Evolutionary conservation across 2,888 invertebrate genomes (phyloP).

Genomic region (Zelleria hepariella): DNA sequence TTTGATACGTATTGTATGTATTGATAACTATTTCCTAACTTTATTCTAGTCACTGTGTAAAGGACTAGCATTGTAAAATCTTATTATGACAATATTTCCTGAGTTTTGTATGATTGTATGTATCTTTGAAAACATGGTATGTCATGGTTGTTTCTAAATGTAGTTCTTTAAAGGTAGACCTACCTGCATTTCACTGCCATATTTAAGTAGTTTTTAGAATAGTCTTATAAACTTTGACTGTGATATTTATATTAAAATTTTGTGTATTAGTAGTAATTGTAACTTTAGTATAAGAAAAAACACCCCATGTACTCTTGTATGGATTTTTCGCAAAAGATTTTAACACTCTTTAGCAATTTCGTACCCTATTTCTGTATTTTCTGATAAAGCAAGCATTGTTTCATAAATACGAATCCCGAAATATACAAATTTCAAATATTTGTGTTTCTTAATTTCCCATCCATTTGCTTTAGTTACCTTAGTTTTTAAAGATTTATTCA

Average conservation of each 20-base stretch:
- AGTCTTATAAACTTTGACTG: conserved; percentile 69
- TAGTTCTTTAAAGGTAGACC: conserved; percentile 12
- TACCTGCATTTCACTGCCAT: conserved; percentile 63
- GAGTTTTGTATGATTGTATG: conserved; percentile 7
- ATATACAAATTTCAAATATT: conserved; percentile 45
- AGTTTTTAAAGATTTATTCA: too few relatives aligned
- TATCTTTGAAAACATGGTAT: conserved; percentile 3
- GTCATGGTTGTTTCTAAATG: conserved; percentile 1
- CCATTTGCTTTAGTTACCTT: neutral
- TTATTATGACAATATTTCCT: conserved; percentile 13
- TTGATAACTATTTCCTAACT: conserved; percentile 45
- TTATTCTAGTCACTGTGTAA: conserved; percentile 65
- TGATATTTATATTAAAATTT: conserved; percentile 66
- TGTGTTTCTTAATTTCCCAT: conserved; percentile 24
- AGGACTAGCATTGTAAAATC: conserved; percentile 55
- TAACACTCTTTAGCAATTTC: conserved; percentile 9
- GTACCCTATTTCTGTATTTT: conserved; percentile 40
- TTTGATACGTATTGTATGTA: conserved; percentile 35
- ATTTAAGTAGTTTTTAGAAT: conserved; percentile 40
- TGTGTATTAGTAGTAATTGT: conserved; percentile 57
- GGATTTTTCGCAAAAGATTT: conserved; percentile 21
- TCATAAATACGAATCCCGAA: conserved; percentile 38
- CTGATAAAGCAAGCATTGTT: conserved; percentile 47
- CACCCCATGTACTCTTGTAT: conserved; percentile 9
- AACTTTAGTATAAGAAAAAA: conserved; percentile 33